These are phyloP conservation scores for Pelobates cultripes DNA, from an alignment of 2,797 vertebrate genomes.

Conservation along the genomic window DNA sequence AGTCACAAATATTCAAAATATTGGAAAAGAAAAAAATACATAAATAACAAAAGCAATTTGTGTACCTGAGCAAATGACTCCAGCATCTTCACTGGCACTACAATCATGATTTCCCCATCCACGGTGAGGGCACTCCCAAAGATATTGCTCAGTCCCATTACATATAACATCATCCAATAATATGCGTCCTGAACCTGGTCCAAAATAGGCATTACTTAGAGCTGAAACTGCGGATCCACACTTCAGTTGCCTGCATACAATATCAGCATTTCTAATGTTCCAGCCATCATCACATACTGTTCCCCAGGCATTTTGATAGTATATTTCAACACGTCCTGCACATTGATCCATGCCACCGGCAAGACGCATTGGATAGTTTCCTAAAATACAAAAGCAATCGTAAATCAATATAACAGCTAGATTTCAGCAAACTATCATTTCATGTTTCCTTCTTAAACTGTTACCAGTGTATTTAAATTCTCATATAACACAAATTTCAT, in stretches of 20 bases:
- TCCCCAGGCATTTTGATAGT: slow-evolving; percentile 6
- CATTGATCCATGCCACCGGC: slow-evolving; percentile 4
- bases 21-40: no score
- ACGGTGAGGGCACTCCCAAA: slow-evolving; percentile 12
- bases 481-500: no score
- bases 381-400: not conserved
- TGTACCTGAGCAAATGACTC: slow-evolving; percentile 53
- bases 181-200: slow-evolving; percentile 16
- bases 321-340: slow-evolving; percentile 32
- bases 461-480: no score
- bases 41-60: no score
- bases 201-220: slow-evolving; percentile 17
- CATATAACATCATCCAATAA: slow-evolving; percentile 10
- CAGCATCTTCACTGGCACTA: not conserved
- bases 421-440: not conserved
- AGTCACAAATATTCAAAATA: no score
- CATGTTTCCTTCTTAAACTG: no score
- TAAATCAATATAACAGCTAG: not conserved
- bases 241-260: slow-evolving; percentile 28
- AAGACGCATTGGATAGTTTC: not conserved
- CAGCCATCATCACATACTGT: slow-evolving; percentile 38
- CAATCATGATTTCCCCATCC: slow-evolving; percentile 36
- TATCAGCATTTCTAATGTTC: slow-evolving; percentile 6
- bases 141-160: slow-evolving; percentile 19
- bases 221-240: slow-evolving; percentile 18